Base-by-base conservation (phyloP, 1,140 invertebrate genomes). In the Trichomalopsis sarcophagae region DNA sequence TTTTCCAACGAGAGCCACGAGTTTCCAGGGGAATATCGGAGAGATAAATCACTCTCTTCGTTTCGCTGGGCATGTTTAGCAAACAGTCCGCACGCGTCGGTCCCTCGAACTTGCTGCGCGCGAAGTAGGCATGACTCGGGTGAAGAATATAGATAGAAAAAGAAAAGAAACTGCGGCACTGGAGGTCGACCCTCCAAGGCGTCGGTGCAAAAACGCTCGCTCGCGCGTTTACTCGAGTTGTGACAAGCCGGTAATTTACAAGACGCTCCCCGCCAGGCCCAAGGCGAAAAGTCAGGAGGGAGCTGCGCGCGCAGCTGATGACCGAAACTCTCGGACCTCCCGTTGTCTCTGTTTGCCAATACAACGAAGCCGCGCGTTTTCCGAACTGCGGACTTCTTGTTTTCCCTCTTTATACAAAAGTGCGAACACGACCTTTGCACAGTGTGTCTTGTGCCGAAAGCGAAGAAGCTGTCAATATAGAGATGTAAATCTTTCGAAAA, bases 241-340 rank as follows among this genome's bases (percentile, higher is more conserved):
- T 85, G 84, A 85, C 84, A 81, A 81, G 84, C 55, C 44, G 73
- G 55, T 21, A 69, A 85, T 81, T 85, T 81, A 81, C 71, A 68
- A 66, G 84, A 80, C 44, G 69, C 47, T 36, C 78, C 68, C 23
- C 77, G 66, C 55, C 69, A 10, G 76, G 21, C 55, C 55, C 55
- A 62, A 62, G 55, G 55, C 55, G 55, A 62, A 62, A 62, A n/a
- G 44, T 13, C 79, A 71, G 81, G 47, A 5, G 62, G 36, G 79
- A 50, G 23, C 36, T 27, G 23, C 47, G 47, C 50, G 55, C 9
- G 14, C 40, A 11, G 5, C 36, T 76, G 21, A 11, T 76, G 21
- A 82, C 81, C 81, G 71, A 69, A 82, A 76, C 30, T 21, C 1
- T 21, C 1, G 75, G 82, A 79, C 82, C 82, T 71, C 82, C 82